phyloP scores from a whole-genome alignment of 2,888 invertebrate species.

The Sinhomidia bicolor region DNA sequence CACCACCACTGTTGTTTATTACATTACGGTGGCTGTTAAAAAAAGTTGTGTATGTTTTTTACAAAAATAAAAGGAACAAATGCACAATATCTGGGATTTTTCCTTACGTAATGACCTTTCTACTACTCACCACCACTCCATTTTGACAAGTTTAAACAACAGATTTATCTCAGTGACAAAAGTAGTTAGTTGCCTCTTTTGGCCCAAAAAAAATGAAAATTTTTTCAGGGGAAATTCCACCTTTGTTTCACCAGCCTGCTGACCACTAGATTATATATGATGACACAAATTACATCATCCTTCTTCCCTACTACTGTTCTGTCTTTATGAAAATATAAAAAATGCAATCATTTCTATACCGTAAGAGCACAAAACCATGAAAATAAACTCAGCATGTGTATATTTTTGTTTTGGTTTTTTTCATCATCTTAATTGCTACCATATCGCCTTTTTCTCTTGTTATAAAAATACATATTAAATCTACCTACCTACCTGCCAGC shows the following conservation, averaged over 20 bases:
- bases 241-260: background rate
- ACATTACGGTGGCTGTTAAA: background rate
- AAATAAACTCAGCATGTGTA: constrained; percentile 21
- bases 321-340: background rate
- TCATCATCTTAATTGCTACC: constrained; percentile 11
- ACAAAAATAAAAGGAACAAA: background rate
- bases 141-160: constrained; percentile 2
- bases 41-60: background rate
- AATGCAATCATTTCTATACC: background rate
- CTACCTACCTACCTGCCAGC: too few relatives aligned
- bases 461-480: background rate
- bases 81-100: background rate
- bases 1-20: background rate
- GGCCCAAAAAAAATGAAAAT: background rate
- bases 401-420: background rate
- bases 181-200: background rate
- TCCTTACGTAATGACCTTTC: constrained; percentile 8
- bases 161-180: background rate
- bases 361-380: constrained; percentile 27
- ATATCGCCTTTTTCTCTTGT: background rate
- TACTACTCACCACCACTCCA: background rate
- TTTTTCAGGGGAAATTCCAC: background rate
- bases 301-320: background rate
- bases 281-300: constrained; percentile 4
- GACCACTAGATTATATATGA: constrained; percentile 32